Evolutionary conservation across 1,140 invertebrate species (phyloP), one percentile per base, ranked within the genome.

Genomic region (Ridgeia piscesae): DNA sequence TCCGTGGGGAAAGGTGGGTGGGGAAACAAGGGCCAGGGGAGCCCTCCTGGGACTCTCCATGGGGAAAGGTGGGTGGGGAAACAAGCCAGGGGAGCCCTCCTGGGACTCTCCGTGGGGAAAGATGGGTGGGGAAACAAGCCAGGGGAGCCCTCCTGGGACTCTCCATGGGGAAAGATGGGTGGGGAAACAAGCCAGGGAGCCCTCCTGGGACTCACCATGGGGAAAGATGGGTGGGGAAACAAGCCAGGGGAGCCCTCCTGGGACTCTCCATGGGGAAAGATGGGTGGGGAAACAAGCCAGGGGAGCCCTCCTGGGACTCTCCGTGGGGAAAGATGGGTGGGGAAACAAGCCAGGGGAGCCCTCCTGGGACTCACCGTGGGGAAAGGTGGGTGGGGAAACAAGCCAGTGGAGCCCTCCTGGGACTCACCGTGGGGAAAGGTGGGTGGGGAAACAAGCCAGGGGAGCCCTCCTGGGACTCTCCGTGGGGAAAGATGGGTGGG

Each of bases 91-190:
- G 17, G 99, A 99, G 96, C 99, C 99, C 0, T 98, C 97, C 89
- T 99, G 99, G 99, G 97, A 98, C 35, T 99, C 98, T 92, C 99
- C 99, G 0, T 99, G 99, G n/a, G n/a, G n/a, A n/a, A n/a, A n/a
- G n/a, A n/a, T n/a, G n/a, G n/a, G n/a, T n/a, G n/a, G n/a, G n/a
- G n/a, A n/a, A n/a, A n/a, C n/a, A 99, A 99, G 96, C 97, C 97
- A 89, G 99, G 99, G 17, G 99, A 99, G 96, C 99, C 99, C 0
- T 98, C 97, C 89, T 99, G 99, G 99, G 97, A 98, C 35, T 99
- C 98, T 92, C 99, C 99, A 0, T 99, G 99, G n/a, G n/a, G n/a
- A n/a, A n/a, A n/a, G n/a, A n/a, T n/a, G n/a, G n/a, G n/a, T n/a
- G n/a, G n/a, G n/a, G n/a, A n/a, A n/a, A n/a, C n/a, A 99, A 99